These are phyloP conservation scores for Paradoxurus hermaphroditus DNA, from an alignment of 2,113 vertebrate genomes.

Conservation along the genomic window DNA sequence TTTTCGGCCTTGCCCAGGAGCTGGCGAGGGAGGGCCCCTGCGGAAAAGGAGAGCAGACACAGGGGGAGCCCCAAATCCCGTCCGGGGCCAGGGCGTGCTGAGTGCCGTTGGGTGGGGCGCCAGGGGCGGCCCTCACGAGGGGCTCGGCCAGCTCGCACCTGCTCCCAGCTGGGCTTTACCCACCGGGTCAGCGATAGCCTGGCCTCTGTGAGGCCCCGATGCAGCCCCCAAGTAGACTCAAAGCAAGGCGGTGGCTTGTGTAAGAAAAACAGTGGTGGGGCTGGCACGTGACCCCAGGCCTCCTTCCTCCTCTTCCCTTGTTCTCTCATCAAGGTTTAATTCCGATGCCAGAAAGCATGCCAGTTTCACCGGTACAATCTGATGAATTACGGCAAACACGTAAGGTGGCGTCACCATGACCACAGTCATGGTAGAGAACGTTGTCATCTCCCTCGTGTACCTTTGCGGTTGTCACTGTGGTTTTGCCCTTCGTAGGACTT, in stretches of 20 bases:
- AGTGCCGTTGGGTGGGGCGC: neutral
- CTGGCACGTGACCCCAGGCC: neutral
- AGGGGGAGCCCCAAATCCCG: neutral
- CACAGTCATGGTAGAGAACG: accelerated
- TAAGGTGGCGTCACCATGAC: neutral
- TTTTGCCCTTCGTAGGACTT: neutral
- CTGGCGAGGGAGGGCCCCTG: neutral
- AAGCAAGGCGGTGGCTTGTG: neutral
- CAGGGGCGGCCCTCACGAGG: accelerated
- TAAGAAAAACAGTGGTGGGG: neutral
- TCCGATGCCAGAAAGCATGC: neutral
- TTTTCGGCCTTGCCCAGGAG: neutral
- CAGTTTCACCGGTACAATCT: neutral
- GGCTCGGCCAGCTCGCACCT: neutral
- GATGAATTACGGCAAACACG: neutral
- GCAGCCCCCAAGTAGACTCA: neutral
- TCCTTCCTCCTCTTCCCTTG: no score
- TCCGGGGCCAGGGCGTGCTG: neutral
- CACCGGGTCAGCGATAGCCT: neutral
- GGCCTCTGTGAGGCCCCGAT: neutral
- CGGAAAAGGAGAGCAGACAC: neutral
- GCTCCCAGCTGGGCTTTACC: neutral
- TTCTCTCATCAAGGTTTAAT: neutral
- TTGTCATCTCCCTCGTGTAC: neutral
- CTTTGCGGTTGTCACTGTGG: neutral